These are phyloP conservation scores for Lasioglossum leucozonium DNA, from an alignment of 2,888 invertebrate species.

Conservation along the genomic window DNA sequence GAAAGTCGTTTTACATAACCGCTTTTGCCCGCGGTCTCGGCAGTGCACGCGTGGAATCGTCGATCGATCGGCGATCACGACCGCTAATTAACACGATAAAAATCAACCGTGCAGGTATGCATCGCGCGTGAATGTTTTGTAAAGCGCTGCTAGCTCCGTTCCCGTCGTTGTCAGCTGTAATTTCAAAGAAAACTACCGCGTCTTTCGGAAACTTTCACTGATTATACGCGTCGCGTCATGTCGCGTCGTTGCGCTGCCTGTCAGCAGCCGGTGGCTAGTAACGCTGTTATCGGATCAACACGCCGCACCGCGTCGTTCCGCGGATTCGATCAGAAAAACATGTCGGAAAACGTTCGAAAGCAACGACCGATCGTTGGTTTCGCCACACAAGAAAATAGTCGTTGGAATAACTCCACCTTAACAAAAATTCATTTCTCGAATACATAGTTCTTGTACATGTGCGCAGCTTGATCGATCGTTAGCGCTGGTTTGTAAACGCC, in stretches of 20 bases:
- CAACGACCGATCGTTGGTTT: slow-evolving; percentile 5
- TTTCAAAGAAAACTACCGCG: slow-evolving; percentile 53
- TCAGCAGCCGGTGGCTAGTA: slow-evolving; percentile 27
- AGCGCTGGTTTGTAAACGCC: too few relatives aligned
- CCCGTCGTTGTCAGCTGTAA: slow-evolving; percentile 18
- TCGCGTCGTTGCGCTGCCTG: neutral
- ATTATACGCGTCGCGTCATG: neutral
- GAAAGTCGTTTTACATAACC: slow-evolving; percentile 45
- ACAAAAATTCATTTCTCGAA: neutral
- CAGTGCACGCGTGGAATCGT: neutral
- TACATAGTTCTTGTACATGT: neutral
- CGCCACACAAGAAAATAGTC: neutral
- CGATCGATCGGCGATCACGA: neutral
- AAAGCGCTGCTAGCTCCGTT: neutral
- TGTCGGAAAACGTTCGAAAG: slow-evolving; percentile 32
- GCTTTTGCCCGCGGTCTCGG: neutral
- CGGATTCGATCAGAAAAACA: slow-evolving; percentile 27
- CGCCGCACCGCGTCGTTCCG: slow-evolving; percentile 44
- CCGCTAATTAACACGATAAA: slow-evolving; percentile 33
- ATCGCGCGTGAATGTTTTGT: slow-evolving; percentile 41
- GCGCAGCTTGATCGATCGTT: neutral
- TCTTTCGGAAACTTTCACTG: slow-evolving; percentile 53
- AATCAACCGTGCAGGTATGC: neutral
- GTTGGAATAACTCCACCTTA: neutral
- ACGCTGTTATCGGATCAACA: slow-evolving; percentile 55